Conservation (phyloP, 2,888 invertebrate species). For the Thymelicus lineola region DNA sequence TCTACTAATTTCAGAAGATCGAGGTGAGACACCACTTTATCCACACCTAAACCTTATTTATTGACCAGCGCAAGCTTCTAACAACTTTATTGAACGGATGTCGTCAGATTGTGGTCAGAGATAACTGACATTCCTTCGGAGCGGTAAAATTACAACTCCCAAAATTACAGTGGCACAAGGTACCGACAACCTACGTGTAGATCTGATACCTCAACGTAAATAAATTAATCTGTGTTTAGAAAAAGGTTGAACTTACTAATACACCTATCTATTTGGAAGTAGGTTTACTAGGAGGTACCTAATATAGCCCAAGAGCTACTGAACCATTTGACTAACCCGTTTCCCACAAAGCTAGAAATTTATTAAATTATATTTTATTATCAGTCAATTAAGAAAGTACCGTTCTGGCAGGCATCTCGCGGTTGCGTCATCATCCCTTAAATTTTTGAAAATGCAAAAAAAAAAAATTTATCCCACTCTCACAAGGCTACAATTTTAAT, state of each 20-base stretch:
- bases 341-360: too few relatives aligned
- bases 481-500: too few relatives aligned
- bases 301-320: too few relatives aligned
- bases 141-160: conserved; percentile 44
- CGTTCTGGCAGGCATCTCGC: too few relatives aligned
- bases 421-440: too few relatives aligned
- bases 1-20: conserved; percentile 16
- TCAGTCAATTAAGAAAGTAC: too few relatives aligned
- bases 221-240: neutral
- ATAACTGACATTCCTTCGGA: conserved; percentile 48
- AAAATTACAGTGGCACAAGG: conserved; percentile 42
- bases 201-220: conserved; percentile 9
- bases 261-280: too few relatives aligned
- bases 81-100: conserved; percentile 53
- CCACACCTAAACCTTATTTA: conserved; percentile 46
- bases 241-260: neutral
- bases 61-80: conserved; percentile 48
- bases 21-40: conserved; percentile 7
- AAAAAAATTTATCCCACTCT: too few relatives aligned
- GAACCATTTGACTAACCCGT: too few relatives aligned
- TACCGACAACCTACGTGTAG: conserved; percentile 37
- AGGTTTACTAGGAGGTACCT: too few relatives aligned
- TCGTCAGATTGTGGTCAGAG: conserved; percentile 48
- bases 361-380: too few relatives aligned
- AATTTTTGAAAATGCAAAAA: too few relatives aligned